A percentile compares a stretch with the other conserved stretches of the same genome.
phyloP scores from a whole-genome alignment of 2,888 invertebrate genomes.

The Buathra laborator region DNA sequence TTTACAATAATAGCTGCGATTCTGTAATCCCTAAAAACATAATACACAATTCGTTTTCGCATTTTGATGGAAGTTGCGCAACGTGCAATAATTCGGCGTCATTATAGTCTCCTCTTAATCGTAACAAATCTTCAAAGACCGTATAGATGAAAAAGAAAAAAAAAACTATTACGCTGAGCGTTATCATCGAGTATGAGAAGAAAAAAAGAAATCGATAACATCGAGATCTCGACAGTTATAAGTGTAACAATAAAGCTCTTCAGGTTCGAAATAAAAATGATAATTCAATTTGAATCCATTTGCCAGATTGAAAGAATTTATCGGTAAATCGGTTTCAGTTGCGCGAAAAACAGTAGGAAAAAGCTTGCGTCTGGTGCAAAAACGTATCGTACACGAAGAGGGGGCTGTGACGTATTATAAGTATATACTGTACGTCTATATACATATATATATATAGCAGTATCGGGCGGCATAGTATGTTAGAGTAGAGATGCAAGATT shows the following conservation, averaged over 20 bases:
- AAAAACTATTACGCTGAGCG: background rate
- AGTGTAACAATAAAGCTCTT: conserved; percentile 31
- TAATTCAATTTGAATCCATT: conserved; percentile 60
- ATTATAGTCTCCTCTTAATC: background rate
- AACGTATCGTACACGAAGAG: conserved; percentile 50
- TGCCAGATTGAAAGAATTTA: conserved; percentile 57
- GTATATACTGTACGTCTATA: conserved; percentile 18
- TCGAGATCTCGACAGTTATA: background rate
- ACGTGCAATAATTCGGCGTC: background rate
- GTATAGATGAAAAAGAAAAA: background rate
- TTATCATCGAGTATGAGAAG: background rate
- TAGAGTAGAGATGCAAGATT: conserved; percentile 52
- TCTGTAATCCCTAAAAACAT: no score
- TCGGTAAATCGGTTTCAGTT: conserved; percentile 13
- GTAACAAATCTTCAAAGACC: background rate
- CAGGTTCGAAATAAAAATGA: conserved; percentile 25
- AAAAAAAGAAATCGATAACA: background rate
- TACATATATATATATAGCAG: conserved; percentile 5
- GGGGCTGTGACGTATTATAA: conserved; percentile 51
- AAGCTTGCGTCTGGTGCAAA: conserved; percentile 43
- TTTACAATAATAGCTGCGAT: no score
- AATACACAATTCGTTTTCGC: no score
- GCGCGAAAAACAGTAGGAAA: background rate
- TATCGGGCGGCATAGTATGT: conserved; percentile 31
- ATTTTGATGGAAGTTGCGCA: no score